Base-by-base conservation (phyloP, 2,888 invertebrate species). In the Gisinianus flammeolus region DNA sequence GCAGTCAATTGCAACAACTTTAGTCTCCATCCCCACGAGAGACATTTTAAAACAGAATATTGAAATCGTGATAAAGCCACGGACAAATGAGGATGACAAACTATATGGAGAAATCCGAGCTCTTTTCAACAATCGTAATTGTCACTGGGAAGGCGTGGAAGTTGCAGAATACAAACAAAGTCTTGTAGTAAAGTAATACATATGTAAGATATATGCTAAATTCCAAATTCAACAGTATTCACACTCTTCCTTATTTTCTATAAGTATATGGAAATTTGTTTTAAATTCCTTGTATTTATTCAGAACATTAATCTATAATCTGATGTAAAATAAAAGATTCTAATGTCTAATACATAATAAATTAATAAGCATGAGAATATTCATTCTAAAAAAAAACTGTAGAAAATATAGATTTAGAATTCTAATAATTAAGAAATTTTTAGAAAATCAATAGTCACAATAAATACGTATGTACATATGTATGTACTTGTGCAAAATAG, bases 11-110 rank as follows among this genome's bases (percentile, higher is more conserved):
- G 89, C 91, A 81, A 93, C 93, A 0, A 91, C 92, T 85, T 87
- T 96, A 30, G 90, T 93, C 82, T 95, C 95, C 73, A 93, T 95
- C 89, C 92, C 91, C 86, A 92, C 90, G 85, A 87, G 88, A 74
- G 86, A 89, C 6, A 88, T 93, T 82, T 87, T 94, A 31, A 85
- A 88, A 4, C 88, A 89, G 75, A 94, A 93, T 85, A 85, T 96
- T 58, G 88, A 91, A 68, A 89, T 93, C 0, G 85, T 91, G 33
- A 88, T 88, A 22, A 89, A 90, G 78, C 93, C 93, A 0, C 88
- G 95, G 44, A 90, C 89, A 3, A 88, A 90, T 0, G 87, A 90
- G 81, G 95, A 96, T 87, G 88, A 89, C 85, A 86, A 88, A 85
- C 88, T 92, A 2, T 88, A 93, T 58, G 85, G 88, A 44, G 90